phyloP scores from a whole-genome alignment of 2,797 vertebrate genomes.

The Hemitrygon akajei region DNA sequence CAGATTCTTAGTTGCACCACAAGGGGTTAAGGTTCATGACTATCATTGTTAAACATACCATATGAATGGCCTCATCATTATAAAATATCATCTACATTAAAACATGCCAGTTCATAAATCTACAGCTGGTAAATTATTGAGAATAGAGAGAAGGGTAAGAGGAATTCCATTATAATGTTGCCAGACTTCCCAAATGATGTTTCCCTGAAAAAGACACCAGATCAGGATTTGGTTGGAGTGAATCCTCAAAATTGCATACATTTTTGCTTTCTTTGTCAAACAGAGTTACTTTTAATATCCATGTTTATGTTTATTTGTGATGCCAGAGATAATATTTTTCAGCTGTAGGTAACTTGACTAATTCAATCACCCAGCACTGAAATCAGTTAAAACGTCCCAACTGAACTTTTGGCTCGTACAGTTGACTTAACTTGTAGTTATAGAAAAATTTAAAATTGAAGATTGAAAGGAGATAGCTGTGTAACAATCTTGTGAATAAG shows the following conservation, averaged over 20 bases:
- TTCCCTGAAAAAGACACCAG: neutral
- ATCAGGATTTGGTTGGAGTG: constrained; percentile 1
- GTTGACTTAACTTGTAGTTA: neutral
- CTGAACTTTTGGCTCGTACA: neutral
- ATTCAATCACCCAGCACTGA: neutral
- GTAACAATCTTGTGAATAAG: neutral
- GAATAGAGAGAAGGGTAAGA: neutral
- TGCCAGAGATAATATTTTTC: neutral
- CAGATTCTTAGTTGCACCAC: neutral
- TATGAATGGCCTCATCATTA: constrained; percentile 23
- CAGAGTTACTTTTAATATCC: neutral
- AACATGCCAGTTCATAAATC: neutral
- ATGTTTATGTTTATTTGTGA: neutral
- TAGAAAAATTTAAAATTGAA: neutral
- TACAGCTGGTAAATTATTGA: constrained; percentile 11
- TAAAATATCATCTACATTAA: neutral
- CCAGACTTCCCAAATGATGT: constrained; percentile 27
- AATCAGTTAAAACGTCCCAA: neutral
- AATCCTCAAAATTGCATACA: neutral
- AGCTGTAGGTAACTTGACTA: neutral
- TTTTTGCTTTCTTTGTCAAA: constrained; percentile 22
- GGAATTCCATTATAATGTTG: neutral
- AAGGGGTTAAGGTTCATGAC: neutral
- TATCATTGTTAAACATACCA: neutral
- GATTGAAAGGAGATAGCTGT: neutral